Percentiles rank a stretch among this genome's conserved stretches.
phyloP scores from a whole-genome alignment of 2,113 vertebrate genomes.

The Tragulus kanchil region DNA sequence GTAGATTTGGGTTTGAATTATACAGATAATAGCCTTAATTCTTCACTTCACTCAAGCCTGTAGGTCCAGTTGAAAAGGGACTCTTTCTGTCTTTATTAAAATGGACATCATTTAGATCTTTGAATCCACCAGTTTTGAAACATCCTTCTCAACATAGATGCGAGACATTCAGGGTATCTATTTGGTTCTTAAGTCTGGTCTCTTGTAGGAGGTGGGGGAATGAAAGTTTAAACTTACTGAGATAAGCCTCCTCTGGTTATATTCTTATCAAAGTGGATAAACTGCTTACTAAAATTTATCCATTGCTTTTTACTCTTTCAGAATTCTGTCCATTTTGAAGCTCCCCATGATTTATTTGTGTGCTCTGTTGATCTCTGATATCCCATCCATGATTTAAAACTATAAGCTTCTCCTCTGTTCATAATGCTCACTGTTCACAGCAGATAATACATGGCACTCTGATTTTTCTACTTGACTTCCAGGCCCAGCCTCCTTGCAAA shows the following conservation, averaged over 20 bases:
- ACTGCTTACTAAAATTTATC: not conserved
- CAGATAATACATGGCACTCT: not conserved
- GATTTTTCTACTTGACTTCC: not conserved
- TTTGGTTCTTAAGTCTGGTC: not conserved
- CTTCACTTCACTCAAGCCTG: conserved; percentile 52
- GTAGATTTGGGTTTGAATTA: conserved; percentile 80
- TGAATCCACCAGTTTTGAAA: not conserved
- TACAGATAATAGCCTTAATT: conserved; percentile 76
- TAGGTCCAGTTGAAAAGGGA: conserved; percentile 8
- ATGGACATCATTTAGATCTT: not conserved
- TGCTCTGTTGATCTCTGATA: not conserved
- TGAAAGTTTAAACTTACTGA: not conserved
- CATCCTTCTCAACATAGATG: not conserved
- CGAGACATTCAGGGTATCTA: not conserved
- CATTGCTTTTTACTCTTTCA: not conserved
- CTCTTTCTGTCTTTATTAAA: conserved; percentile 7
- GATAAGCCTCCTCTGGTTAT: not conserved
- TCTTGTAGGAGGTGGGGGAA: not conserved
- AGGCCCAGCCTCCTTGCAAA: not conserved
- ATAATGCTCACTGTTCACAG: not conserved
- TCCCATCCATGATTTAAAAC: not conserved
- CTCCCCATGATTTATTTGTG: not conserved
- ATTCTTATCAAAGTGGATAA: not conserved
- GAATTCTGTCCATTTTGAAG: not conserved
- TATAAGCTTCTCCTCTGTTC: not conserved